Conservation (phyloP, 2,888 invertebrate genomes). For the Drosophila parthenogenetica region DNA sequence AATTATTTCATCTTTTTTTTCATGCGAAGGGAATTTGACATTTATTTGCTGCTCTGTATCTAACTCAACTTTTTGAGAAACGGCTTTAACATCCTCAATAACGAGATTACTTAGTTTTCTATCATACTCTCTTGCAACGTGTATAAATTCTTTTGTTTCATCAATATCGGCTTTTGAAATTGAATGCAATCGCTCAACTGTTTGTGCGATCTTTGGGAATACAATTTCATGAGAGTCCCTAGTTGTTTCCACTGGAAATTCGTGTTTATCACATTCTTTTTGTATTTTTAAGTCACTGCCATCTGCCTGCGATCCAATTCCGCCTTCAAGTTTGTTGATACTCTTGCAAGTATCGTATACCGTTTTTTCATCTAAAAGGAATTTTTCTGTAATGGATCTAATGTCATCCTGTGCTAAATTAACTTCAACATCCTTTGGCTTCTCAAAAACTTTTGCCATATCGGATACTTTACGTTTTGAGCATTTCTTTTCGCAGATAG, state of each 20-base stretch:
- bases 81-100: slow-evolving; percentile 20
- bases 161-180: slow-evolving; percentile 58
- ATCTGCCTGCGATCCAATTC: slow-evolving; percentile 22
- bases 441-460: slow-evolving; percentile 64
- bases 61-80: slow-evolving; percentile 6
- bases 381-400: slow-evolving; percentile 55
- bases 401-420: slow-evolving; percentile 26
- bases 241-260: slow-evolving; percentile 64
- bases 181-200: slow-evolving; percentile 51
- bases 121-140: slow-evolving; percentile 49
- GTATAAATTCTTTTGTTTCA: slow-evolving; percentile 57
- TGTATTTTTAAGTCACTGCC: slow-evolving; percentile 38
- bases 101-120: slow-evolving; percentile 46
- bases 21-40: slow-evolving; percentile 57
- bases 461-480: slow-evolving; percentile 69
- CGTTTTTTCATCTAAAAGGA: slow-evolving; percentile 56
- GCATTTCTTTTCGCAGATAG: slow-evolving; percentile 76
- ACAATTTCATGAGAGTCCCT: slow-evolving; percentile 21
- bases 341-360: slow-evolving; percentile 33
- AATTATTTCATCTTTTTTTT: slow-evolving; percentile 1
- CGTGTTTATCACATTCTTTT: slow-evolving; percentile 62
- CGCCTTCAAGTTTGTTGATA: slow-evolving; percentile 45
- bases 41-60: not conserved
- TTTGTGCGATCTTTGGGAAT: slow-evolving; percentile 62
- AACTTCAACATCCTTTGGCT: slow-evolving; percentile 15